phyloP scores from a whole-genome alignment of 2,113 vertebrate species.

The Catagonus wagneri region DNA sequence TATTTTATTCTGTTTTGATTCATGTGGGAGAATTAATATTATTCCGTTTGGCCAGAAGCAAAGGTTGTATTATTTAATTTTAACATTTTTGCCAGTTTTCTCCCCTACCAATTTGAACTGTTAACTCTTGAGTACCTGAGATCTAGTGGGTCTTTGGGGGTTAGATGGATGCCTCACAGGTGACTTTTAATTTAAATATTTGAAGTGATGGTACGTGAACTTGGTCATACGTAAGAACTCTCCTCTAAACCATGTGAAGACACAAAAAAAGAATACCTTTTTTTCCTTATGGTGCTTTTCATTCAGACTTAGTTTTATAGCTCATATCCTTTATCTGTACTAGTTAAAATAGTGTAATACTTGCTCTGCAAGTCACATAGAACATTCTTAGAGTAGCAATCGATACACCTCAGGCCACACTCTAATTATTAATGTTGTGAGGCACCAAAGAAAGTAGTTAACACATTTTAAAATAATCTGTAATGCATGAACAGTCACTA shows the following conservation, averaged over 20 bases:
- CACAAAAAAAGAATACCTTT: neutral
- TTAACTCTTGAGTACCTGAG: neutral
- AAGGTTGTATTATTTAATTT: neutral
- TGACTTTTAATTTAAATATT: neutral
- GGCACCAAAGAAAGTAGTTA: slow-evolving; percentile 4
- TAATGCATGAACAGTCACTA: neutral
- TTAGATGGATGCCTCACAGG: neutral
- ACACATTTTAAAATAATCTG: neutral
- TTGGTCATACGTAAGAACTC: neutral
- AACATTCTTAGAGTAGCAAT: neutral
- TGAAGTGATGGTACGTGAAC: neutral
- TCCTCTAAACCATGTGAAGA: neutral
- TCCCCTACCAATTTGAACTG: neutral
- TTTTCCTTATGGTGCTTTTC: neutral
- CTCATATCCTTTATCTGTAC: neutral
- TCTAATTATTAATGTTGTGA: neutral
- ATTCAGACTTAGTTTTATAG: neutral
- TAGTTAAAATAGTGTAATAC: neutral
- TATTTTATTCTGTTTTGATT: neutral
- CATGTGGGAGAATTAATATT: neutral
- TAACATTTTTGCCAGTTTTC: neutral
- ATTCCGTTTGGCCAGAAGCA: neutral
- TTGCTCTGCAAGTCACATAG: neutral
- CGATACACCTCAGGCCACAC: neutral
- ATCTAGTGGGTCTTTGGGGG: neutral